These are phyloP conservation scores for Musca vetustissima DNA, from an alignment of 1,140 invertebrate species.

Conservation along the genomic window DNA sequence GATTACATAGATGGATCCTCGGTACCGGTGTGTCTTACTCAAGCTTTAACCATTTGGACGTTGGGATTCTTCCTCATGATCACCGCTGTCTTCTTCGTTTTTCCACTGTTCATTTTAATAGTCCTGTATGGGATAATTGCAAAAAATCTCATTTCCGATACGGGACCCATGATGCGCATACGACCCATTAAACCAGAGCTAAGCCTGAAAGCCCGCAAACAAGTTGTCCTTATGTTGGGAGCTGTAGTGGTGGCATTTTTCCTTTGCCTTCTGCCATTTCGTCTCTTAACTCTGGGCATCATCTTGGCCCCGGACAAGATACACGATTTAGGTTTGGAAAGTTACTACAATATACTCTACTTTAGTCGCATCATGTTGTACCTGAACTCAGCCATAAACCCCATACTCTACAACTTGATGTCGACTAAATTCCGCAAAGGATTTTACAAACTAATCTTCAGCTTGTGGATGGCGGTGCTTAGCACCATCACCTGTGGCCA, in stretches of 20 bases:
- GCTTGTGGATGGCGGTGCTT: slow-evolving; percentile 39
- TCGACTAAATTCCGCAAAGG: slow-evolving; percentile 88
- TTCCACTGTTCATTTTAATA: slow-evolving; percentile 78
- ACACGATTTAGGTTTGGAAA: slow-evolving; percentile 69
- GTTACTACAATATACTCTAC: slow-evolving; percentile 83
- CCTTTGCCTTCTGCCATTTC: slow-evolving; percentile 83
- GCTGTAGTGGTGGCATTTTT: slow-evolving; percentile 91
- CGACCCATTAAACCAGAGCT: slow-evolving; percentile 57
- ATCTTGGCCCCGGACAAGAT: slow-evolving; percentile 71
- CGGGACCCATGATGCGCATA: slow-evolving; percentile 66
- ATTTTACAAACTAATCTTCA: slow-evolving; percentile 68
- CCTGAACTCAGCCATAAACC: slow-evolving; percentile 87
- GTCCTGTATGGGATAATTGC: slow-evolving; percentile 82
- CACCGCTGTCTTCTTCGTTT: slow-evolving; percentile 79
- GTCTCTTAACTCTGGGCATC: slow-evolving; percentile 82
- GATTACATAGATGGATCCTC: slow-evolving; percentile 69
- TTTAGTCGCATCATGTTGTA: slow-evolving; percentile 85
- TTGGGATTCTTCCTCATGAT: slow-evolving; percentile 77
- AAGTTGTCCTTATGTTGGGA: slow-evolving; percentile 85
- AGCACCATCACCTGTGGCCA: slow-evolving; percentile 37
- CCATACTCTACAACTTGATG: slow-evolving; percentile 87
- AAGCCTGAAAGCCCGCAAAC: slow-evolving; percentile 66
- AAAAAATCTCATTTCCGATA: slow-evolving; percentile 77
- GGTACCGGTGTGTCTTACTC: slow-evolving; percentile 73
- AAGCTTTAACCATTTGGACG: slow-evolving; percentile 72